Evolutionary conservation across 2,888 invertebrate species (phyloP).

Genomic region (Pterostichus madidus): DNA sequence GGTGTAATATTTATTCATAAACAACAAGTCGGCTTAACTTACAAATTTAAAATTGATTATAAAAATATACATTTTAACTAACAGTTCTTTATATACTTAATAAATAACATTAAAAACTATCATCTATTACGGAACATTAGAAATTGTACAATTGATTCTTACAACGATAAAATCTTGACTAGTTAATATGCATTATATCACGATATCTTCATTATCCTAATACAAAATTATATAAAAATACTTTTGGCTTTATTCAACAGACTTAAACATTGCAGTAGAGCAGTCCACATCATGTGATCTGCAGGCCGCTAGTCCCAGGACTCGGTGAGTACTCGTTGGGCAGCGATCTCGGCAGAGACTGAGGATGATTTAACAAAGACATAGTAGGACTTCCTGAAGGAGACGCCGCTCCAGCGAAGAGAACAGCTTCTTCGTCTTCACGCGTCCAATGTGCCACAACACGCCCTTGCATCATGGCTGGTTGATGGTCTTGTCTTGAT

Average conservation of each 20-base stretch:
- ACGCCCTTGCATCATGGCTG: conserved; percentile 28
- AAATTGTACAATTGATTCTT: conserved; percentile 27
- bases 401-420: conserved; percentile 8
- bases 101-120: conserved; percentile 60
- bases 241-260: conserved; percentile 59
- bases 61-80: conserved; percentile 44
- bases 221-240: conserved; percentile 65
- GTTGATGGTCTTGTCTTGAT: conserved; percentile 21
- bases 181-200: conserved; percentile 58
- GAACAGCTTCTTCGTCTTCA: conserved; percentile 48
- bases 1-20: conserved; percentile 16
- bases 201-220: conserved; percentile 42
- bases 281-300: conserved; percentile 6
- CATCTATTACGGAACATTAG: conserved; percentile 56
- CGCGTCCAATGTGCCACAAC: conserved; percentile 53
- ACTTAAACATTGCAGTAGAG: conserved; percentile 2
- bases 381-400: conserved; percentile 26
- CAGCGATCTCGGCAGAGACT: conserved; percentile 17
- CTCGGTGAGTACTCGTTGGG: conserved; percentile 54
- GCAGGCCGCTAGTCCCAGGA: conserved; percentile 45
- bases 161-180: conserved; percentile 55
- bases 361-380: conserved; percentile 36
- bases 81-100: conserved; percentile 28
- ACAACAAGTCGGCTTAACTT: conserved; percentile 4
- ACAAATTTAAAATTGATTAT: conserved; percentile 45